Percentiles rank a stretch among this genome's conserved stretches.
phyloP scores from a whole-genome alignment of 1,140 invertebrate species.

The Lethrus apterus region DNA sequence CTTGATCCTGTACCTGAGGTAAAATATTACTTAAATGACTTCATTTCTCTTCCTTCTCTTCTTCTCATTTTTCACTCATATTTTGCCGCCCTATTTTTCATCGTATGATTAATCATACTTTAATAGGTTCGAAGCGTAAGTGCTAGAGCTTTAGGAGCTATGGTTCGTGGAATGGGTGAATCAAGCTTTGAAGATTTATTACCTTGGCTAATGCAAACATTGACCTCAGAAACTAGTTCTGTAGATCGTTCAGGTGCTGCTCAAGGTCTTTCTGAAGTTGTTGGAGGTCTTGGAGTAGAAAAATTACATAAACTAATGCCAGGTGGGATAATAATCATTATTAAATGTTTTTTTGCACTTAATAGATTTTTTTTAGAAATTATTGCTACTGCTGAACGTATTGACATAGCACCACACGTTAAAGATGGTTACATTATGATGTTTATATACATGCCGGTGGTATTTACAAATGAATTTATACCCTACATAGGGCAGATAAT shows the following conservation, averaged over 20 bases:
- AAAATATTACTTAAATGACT: constrained; percentile 17
- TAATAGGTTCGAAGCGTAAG: constrained; percentile 76
- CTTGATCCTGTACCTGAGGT: constrained; percentile 97
- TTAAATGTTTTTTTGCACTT: constrained; percentile 20
- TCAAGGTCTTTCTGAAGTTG: constrained; percentile 92
- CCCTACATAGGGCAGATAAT: constrained; percentile 97
- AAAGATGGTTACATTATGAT: constrained; percentile 99
- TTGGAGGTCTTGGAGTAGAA: constrained; percentile 89
- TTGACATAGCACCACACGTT: constrained; percentile 93
- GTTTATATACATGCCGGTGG: constrained; percentile 98
- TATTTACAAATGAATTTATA: constrained; percentile 91
- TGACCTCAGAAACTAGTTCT: constrained; percentile 92
- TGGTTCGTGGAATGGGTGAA: constrained; percentile 96
- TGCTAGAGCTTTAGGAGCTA: constrained; percentile 89
- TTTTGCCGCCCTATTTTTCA: background rate
- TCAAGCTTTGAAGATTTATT: constrained; percentile 89
- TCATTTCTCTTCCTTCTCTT: background rate
- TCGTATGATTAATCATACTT: background rate
- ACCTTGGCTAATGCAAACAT: constrained; percentile 96
- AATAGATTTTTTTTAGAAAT: constrained; percentile 69
- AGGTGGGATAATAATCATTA: constrained; percentile 35
- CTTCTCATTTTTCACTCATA: background rate
- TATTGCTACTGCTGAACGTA: constrained; percentile 87
- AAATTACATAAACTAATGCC: constrained; percentile 97
- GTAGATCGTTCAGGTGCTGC: constrained; percentile 97